Evolutionary conservation across 2,113 vertebrate genomes (phyloP).

Genomic region (Accipiter virgatus): DNA sequence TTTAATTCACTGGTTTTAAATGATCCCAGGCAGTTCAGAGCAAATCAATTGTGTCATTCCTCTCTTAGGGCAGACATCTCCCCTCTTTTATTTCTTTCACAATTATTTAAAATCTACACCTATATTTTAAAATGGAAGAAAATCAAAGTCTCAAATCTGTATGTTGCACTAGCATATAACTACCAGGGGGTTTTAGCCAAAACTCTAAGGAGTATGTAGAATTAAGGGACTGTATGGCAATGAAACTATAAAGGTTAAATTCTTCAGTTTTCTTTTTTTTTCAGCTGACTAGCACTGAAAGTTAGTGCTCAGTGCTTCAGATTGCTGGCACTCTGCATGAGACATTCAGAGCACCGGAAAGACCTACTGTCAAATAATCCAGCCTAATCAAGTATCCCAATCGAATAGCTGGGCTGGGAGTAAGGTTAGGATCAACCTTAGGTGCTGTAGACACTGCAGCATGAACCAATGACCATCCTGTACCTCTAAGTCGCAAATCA

Average conservation of each 20-base stretch:
- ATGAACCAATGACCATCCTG: not conserved
- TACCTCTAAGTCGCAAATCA: not conserved
- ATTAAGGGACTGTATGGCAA: not conserved
- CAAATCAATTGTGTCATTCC: not conserved
- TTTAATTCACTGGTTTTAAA: conserved; percentile 70
- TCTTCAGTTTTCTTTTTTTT: not conserved
- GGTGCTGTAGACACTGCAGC: not conserved
- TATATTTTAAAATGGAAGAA: not conserved
- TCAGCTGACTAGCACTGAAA: not conserved
- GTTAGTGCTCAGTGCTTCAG: not conserved
- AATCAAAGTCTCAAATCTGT: not conserved
- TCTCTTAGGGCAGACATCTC: not conserved
- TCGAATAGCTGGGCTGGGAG: not conserved
- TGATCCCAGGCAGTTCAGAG: conserved; percentile 40
- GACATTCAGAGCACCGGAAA: not conserved
- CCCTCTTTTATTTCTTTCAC: not conserved
- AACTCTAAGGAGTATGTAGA: not conserved
- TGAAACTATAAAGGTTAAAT: not conserved
- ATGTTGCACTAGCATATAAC: not conserved
- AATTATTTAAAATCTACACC: not conserved
- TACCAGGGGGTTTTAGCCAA: not conserved
- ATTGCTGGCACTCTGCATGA: not conserved
- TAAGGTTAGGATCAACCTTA: not conserved
- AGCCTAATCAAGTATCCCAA: not conserved
- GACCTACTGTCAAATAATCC: not conserved